Evolutionary conservation across 1,140 invertebrate species (phyloP).

Genomic region (Caerostris extrusa): DNA sequence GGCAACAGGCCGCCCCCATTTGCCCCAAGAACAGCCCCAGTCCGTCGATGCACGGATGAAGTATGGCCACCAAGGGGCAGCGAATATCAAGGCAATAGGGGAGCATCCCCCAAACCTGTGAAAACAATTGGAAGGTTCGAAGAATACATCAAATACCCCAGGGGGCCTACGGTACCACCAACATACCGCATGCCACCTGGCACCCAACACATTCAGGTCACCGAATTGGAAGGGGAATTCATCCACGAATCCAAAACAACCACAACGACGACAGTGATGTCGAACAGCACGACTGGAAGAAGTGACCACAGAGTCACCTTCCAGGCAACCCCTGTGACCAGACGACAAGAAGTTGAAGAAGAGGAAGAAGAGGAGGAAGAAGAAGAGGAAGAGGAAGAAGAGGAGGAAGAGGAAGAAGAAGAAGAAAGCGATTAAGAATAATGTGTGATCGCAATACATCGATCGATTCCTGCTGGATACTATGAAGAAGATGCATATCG

Average conservation of each 20-base stretch:
- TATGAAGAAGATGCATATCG: too few relatives aligned
- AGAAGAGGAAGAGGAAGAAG: constrained; percentile 69
- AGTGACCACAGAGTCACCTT: neutral
- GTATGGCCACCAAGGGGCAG: constrained; percentile 67
- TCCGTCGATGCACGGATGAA: constrained; percentile 50
- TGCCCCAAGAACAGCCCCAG: constrained; percentile 60
- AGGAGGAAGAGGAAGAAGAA: constrained; percentile 71
- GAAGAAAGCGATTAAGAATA: constrained; percentile 69
- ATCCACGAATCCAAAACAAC: constrained; percentile 63
- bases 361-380: constrained; percentile 71
- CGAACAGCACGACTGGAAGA: neutral
- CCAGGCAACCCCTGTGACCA: neutral
- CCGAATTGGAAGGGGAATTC: constrained; percentile 49
- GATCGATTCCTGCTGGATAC: too few relatives aligned
- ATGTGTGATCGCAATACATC: neutral
- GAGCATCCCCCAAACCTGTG: constrained; percentile 20
- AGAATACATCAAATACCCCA: constrained; percentile 65
- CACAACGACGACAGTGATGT: constrained; percentile 14
- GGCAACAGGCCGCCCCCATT: constrained; percentile 69
- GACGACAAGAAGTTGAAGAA: neutral
- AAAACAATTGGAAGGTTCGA: constrained; percentile 62
- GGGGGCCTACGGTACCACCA: constrained; percentile 38
- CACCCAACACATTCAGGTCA: constrained; percentile 66
- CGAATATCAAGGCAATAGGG: constrained; percentile 3
- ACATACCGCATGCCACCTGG: constrained; percentile 71